Base-by-base conservation (phyloP, 2,888 invertebrate species). In the Aphrophora alni region DNA sequence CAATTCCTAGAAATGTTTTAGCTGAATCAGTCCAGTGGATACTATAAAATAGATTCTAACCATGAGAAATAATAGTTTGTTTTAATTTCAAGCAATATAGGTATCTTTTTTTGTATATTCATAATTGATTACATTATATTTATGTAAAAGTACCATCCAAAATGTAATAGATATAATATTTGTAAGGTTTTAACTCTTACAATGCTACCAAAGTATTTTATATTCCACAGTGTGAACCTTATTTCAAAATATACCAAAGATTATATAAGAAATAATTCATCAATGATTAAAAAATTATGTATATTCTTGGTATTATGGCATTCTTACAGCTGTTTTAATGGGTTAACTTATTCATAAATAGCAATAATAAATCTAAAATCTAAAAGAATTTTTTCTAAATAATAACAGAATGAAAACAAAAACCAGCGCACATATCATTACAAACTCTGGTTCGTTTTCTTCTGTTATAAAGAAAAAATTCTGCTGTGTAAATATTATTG, bases 391-490 rank as follows among this genome's bases (percentile, higher is more conserved):
- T 59, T 59, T 59, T 59, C 59, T 59, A 59, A 59, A 21, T 59
- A 59, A 21, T 59, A 10, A 59, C 59, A 21, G 59, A 21, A 59
- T 10, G 59, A 21, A 59, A 59, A 59, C 21, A 7, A 21, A 59
- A 51, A 44, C 44, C 72, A 79, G 33, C 78, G 78, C 78, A 79
- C 78, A 79, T 79, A 79, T 79, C 78, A 79, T 59, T 59, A 59
- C 59, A 59, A 59, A 59, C 59, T 59, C 59, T 59, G 59, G 59
- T 59, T 59, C 5, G 59, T 59, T 59, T 59, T 21, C 59, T 59
- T 59, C 59, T 59, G 59, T 59, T 21, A 21, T 59, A 21, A 3
- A 59, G 21, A 14, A 21, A 44, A 44, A 44, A 44, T 44, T 44
- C 44, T 44, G 10, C 5, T 33, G 59, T 59, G 59, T 59, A 59